A percentile compares a stretch with the other conserved stretches of the same genome.
Conservation (phyloP, 2,888 invertebrate species). For the Phrixothrix hirtus region DNA sequence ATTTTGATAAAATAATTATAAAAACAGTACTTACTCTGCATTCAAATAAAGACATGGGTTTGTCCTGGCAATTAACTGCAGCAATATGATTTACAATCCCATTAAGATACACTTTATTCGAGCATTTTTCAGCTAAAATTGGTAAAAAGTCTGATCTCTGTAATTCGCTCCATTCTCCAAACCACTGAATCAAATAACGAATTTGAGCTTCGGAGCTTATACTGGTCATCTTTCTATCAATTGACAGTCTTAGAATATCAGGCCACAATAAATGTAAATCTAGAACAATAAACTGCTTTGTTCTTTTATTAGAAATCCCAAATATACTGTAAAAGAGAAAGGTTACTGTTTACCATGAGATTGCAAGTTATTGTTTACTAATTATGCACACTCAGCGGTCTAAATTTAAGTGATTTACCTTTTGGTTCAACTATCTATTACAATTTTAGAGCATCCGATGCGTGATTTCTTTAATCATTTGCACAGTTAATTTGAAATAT, state of each 20-base stretch:
- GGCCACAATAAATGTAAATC: conserved; percentile 17
- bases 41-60: conserved; percentile 81
- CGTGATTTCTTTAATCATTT: conserved; percentile 14
- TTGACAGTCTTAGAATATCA: conserved; percentile 9
- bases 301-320: conserved; percentile 20
- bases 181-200: conserved; percentile 83
- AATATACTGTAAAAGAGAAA: conserved; percentile 40
- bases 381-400: conserved; percentile 8
- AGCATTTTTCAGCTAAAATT: conserved; percentile 69
- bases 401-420: conserved; percentile 16
- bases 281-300: conserved; percentile 26
- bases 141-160: conserved; percentile 83
- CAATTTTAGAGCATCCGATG: too few species aligned
- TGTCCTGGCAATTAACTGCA: conserved; percentile 69
- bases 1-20: conserved; percentile 1
- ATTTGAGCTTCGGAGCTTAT: conserved; percentile 72
- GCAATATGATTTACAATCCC: conserved; percentile 72
- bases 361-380: conserved; percentile 35
- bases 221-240: conserved; percentile 47
- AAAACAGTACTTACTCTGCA: conserved; percentile 74
- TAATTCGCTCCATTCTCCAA: conserved; percentile 86
- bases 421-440: too few species aligned
- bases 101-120: conserved; percentile 68
- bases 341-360: conserved; percentile 41
- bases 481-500: conserved; percentile 26